Evolutionary conservation across 2,888 invertebrate genomes (phyloP), one percentile per base, ranked within the genome.

Genomic region (Brenthis daphne): DNA sequence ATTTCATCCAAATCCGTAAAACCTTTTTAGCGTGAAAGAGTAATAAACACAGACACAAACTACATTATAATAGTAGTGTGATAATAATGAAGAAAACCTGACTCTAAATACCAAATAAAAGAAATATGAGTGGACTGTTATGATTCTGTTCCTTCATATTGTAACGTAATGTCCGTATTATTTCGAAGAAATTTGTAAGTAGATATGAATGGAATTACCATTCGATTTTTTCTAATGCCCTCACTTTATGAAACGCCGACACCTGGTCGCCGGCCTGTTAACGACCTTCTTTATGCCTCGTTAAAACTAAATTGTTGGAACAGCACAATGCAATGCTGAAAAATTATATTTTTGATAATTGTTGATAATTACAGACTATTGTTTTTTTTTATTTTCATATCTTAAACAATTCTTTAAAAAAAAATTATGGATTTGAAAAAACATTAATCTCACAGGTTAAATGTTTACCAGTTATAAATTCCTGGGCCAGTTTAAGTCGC

Each of bases 181-280:
- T 55, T 69, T 67, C 60, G 56, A 16, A 68, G 65, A 69, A 67
- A 16, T 63, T 66, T 48, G 63, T 67, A 63, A 72, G 56, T 68
- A 67, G 54, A 43, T 53, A 67, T 75, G 72, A 77, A 76, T 74
- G 74, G 70, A 69, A 67, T 64, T 57, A 69, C 77, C 72, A 77
- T 75, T 73, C 61, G 53, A 65, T 74, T 75, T 73, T 71, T 74
- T 72, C 70, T 72, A 67, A 70, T 65, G 51, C 55, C 60, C 67
- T 69, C 64, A 61, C 71, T 73, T 74, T 73, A 54, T 69, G 66
- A 64, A 70, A 57, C 57, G 71, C 73, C 74, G 76, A 73, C 75
- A 75, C 69, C 74, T 73, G 75, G 57, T 64, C 67, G n/a, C 64
- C 69, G 69, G 20, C 68, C 64, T 47, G 67, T 69, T 75, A 72